Evolutionary conservation across 1,140 invertebrate genomes (phyloP).

Genomic region (Pachyrhynchus sulphureomaculatus): DNA sequence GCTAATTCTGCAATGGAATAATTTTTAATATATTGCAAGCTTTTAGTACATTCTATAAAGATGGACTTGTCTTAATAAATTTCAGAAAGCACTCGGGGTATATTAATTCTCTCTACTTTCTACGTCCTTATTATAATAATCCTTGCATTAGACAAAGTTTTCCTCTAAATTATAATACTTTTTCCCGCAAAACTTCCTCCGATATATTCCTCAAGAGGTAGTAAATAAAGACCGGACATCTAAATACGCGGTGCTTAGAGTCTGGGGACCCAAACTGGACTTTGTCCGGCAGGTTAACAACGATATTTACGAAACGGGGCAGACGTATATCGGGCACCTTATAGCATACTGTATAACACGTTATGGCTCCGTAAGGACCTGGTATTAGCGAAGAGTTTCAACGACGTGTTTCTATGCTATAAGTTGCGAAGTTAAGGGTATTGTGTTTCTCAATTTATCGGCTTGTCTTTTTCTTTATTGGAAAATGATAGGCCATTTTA

Average conservation of each 20-base stretch:
- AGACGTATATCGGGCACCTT: conserved; percentile 30
- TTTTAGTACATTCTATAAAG: too few species aligned
- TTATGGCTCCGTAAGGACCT: conserved; percentile 25
- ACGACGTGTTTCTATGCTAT: conserved; percentile 25
- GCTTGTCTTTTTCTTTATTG: conserved; percentile 6
- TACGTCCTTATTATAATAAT: conserved; percentile 14
- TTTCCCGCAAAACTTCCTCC: conserved; percentile 21
- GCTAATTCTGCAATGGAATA: too few species aligned
- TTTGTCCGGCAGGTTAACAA: conserved; percentile 30
- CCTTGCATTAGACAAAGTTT: conserved; percentile 12
- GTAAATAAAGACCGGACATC: conserved; percentile 31
- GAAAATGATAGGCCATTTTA: background rate
- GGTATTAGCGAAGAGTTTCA: conserved; percentile 31
- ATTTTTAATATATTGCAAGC: too few species aligned
- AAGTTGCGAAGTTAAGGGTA: conserved; percentile 27
- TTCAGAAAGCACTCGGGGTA: too few species aligned
- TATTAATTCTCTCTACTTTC: too few species aligned
- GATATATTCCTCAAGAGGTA: conserved; percentile 34
- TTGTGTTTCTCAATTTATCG: conserved; percentile 20
- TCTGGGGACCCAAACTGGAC: conserved; percentile 28
- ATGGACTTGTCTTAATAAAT: too few species aligned
- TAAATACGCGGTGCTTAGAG: conserved; percentile 31
- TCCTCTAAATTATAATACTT: conserved; percentile 25
- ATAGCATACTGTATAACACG: conserved; percentile 28
- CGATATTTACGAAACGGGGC: conserved; percentile 26